Percentiles rank a stretch among this genome's conserved stretches.
These are phyloP conservation scores for Leptopilina boulardi DNA, from an alignment of 1,140 invertebrate species.

Conservation along the genomic window DNA sequence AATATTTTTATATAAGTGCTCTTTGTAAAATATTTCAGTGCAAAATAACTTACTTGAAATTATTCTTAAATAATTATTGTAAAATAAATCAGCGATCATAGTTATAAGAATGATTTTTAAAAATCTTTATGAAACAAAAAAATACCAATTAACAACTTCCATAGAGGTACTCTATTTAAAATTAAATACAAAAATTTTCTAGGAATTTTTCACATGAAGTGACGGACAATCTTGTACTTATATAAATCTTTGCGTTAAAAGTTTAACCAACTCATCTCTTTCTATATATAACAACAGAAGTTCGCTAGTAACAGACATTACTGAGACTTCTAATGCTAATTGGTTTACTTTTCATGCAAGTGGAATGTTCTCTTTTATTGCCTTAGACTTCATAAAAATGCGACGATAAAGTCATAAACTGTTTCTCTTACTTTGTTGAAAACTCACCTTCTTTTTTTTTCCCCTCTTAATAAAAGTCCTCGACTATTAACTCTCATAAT, in stretches of 20 bases:
- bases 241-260: background rate
- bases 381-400: slow-evolving; percentile 1
- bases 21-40: no score
- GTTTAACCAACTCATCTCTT: slow-evolving; percentile 1
- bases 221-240: background rate
- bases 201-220: background rate
- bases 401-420: slow-evolving; percentile 13
- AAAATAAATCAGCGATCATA: no score
- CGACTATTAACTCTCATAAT: background rate
- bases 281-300: background rate
- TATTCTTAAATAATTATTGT: no score
- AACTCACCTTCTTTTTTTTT: background rate
- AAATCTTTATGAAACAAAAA: no score
- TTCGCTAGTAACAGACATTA: slow-evolving; percentile 1
- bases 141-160: no score
- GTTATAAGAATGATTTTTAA: no score
- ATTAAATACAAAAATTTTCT: background rate
- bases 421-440: slow-evolving; percentile 23
- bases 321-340: slow-evolving; percentile 25
- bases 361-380: background rate
- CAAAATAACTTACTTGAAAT: no score
- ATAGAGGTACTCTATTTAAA: background rate
- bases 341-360: slow-evolving; percentile 27
- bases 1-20: no score
- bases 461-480: background rate